These are phyloP conservation scores for Zapornia atra DNA, from an alignment of 2,113 vertebrate species.

Conservation along the genomic window DNA sequence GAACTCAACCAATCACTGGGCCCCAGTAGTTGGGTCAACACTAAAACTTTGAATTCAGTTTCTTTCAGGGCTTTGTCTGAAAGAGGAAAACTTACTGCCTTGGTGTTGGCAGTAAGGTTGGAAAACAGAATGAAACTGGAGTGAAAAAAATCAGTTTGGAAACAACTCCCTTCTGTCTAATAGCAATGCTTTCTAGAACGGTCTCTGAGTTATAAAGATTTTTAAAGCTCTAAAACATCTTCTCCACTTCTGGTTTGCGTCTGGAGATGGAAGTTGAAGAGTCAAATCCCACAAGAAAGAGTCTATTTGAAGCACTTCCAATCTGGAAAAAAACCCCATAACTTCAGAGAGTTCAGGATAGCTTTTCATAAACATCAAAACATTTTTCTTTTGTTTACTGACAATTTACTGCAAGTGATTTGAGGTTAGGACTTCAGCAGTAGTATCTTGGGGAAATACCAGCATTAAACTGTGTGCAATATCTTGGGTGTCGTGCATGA, in stretches of 20 bases:
- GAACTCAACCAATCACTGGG: background rate
- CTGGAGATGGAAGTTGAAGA: slow-evolving; percentile 8
- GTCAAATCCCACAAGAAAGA: slow-evolving; percentile 48
- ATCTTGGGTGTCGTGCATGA: background rate
- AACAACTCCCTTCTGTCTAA: background rate
- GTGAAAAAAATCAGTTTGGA: background rate
- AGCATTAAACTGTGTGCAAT: background rate
- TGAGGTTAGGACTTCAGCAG: slow-evolving; percentile 17
- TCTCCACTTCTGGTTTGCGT: slow-evolving; percentile 13
- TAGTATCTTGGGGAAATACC: background rate
- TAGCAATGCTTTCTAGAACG: background rate
- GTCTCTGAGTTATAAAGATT: background rate
- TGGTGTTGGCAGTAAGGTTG: background rate
- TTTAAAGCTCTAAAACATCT: slow-evolving; percentile 22
- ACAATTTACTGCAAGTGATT: slow-evolving; percentile 4
- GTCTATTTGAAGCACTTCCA: slow-evolving; percentile 42
- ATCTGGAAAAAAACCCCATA: background rate
- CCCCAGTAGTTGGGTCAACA: background rate
- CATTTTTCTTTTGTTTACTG: slow-evolving; percentile 22
- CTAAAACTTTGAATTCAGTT: background rate
- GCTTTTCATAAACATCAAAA: slow-evolving; percentile 51
- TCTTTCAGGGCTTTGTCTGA: background rate
- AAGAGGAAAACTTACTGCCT: background rate
- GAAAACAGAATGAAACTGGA: background rate
- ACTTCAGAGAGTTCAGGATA: slow-evolving; percentile 37